Base-by-base conservation (phyloP, 1,140 invertebrate species). In the Diabrotica undecimpunctata region DNA sequence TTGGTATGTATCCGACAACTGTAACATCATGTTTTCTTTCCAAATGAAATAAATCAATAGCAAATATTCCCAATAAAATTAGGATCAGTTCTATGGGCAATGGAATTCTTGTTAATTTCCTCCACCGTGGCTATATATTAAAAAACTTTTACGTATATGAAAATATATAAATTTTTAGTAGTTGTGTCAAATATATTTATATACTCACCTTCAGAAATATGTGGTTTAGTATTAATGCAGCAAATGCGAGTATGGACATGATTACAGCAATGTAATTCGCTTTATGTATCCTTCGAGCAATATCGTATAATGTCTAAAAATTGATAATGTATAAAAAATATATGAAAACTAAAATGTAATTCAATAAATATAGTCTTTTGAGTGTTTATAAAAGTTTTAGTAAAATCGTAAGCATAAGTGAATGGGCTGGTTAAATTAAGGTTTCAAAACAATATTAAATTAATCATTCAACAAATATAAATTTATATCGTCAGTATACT, bases 51-150 rank as follows among this genome's bases (percentile, higher is more conserved):
- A 83, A 85, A 55, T 83, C 81, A 0, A 92, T 94, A 7, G 86
- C 79, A 0, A 90, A 60, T 0, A 93, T 95, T 35, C 91, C 93
- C 4, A 86, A 75, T 6, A 95, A 83, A 3, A 97, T 90, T 5
- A 86, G 87, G 6, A 96, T 83, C 64, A 97, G 83, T 80, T 97
- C 95, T 68, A 94, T 90, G 6, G 95, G 95, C 7, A 96, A 80
- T 0, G 94, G 94, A 68, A 95, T 82, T 0, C 82, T 79, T 63
- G 86, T 87, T 54, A 25, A 25, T 25, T 25, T 25, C 4, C 25
- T 25, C 25, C 25, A 25, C 4, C 25, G 25, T 1, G 1, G 25
- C 25, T 25, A 25, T 25, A 4, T 25, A 25, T 25, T 25, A 25
- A 25, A 25, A 25, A 25, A 25, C n/a, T n/a, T n/a, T n/a, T n/a